Base-by-base conservation (phyloP, 2,113 vertebrate species). In the Alexandromys fortis region DNA sequence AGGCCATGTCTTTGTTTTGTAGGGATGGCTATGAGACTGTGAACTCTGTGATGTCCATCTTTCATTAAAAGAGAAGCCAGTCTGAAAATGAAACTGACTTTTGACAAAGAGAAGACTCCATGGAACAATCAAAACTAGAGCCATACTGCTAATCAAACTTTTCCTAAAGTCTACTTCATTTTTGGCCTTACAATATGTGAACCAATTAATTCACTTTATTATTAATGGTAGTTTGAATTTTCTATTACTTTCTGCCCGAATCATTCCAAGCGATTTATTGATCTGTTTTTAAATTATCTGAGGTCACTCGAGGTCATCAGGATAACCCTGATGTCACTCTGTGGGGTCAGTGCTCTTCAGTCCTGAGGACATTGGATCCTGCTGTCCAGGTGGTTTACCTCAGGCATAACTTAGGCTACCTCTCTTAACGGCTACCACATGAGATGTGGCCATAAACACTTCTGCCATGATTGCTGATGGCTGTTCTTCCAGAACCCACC, bases 161-260 rank as follows among this genome's bases (percentile, higher is more conserved):
- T 94, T 22, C 7, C 65, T 94, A 49, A 86, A 90, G 45, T 77
- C 63, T 90, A 17, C 65, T 38, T 92, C 26, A 90, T 89, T 92
- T 93, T 38, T 81, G 28, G 78, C 28, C 28, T 94, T 95, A 91
- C 21, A 38, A 70, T 78, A 47, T 8, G 6, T 91, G 61, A 94
- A 6, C 17, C 72, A 89, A 42, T 79, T 81, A 72, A 88, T 89
- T 94, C 70, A 94, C 63, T 65, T 96, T 81, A 49, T 95, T 90
- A 42, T 94, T 90, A 55, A 77, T 92, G 49, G 61, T 78, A 63
- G 7, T 82, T 86, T 86, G 89, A 96, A 35, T 24, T 92, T 89
- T 91, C 38, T 96, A 3, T 86, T 77, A 76, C 70, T 83, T 81
- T 77, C 28, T 35, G 81, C 47, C 2, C 52, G 58, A 90, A 83